Base-by-base conservation (phyloP, 1,140 invertebrate species). In the Plodia interpunctella region DNA sequence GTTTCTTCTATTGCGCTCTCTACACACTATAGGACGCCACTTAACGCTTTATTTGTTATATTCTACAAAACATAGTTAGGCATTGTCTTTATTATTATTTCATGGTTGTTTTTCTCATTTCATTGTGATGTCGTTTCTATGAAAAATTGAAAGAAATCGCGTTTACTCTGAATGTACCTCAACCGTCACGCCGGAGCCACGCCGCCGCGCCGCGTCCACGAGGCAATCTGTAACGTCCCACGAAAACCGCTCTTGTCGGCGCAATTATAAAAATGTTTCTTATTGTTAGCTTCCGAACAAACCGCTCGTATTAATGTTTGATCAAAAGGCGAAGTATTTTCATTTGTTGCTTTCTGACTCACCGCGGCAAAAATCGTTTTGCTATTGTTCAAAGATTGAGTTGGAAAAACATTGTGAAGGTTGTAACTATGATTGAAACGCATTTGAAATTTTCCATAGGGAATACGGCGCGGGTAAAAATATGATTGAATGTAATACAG, bases 211-310 rank as follows among this genome's bases (percentile, higher is more conserved):
- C 38, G 13, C 6, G 38, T 44, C 15, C 38, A 15, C 11, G 11
- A 38, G 13, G 38, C 38, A 44, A 44, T 44, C 10, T 44, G 38
- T 44, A 44, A 10, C 38, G 38, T 44, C 38, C 38, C 38, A 44
- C 38, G 38, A 15, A 38, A 38, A n/a, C 13, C 13, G 38, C 10
- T n/a, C 38, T 5, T 11, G 2, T 13, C 38, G 38, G 10, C 9
- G 13, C 8, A 44, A 44, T 44, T 15, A 44, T 17, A 44, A 44
- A 44, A 44, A 44, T 44, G 38, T 44, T n/a, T 44, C 38, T 1
- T 15, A 44, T 44, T 44, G 38, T 44, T 44, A 15, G n/a, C n/a
- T 17, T 44, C 38, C 13, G 38, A 15, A 44, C 15, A 5, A 13
- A 2, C 11, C 5, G 2, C 11, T 38, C 11, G 8, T 38, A 2